Percentiles rank a stretch among this genome's conserved stretches.
Conservation (phyloP, 2,113 vertebrate genomes). For the Ciconia boyciana region DNA sequence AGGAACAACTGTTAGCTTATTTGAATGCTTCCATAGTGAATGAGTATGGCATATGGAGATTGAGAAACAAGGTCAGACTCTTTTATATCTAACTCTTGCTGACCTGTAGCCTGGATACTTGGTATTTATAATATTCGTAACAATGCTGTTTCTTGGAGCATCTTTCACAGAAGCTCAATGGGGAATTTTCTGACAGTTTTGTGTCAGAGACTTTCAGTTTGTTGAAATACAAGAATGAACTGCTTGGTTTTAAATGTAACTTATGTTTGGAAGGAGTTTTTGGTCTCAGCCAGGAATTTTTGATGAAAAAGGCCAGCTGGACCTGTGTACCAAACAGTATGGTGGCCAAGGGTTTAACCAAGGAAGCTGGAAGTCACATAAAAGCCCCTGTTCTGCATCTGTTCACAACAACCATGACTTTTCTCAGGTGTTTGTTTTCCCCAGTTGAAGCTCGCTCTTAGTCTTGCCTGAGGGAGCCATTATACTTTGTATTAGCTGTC, state of each 20-base stretch:
- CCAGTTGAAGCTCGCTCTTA: not conserved
- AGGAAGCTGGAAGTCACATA: not conserved
- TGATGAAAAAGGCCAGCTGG: not conserved
- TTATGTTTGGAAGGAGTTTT: not conserved
- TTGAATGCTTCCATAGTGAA: not conserved
- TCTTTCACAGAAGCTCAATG: not conserved
- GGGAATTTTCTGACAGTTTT: not conserved
- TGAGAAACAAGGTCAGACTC: constrained; percentile 17
- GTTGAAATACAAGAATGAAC: not conserved
- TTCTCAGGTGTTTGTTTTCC: not conserved
- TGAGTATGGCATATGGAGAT: not conserved
- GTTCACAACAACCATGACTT: not conserved
- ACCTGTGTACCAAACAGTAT: not conserved
- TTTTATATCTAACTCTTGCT: not conserved
- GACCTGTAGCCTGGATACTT: not conserved
- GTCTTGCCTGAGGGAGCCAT: not conserved
- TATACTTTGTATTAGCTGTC: not conserved
- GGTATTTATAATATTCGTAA: not conserved
- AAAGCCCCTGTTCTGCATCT: not conserved
- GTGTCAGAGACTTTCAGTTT: not conserved
- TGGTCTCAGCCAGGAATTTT: not conserved
- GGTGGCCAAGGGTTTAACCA: not conserved
- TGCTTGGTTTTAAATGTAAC: not conserved
- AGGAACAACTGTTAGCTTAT: constrained; percentile 26
- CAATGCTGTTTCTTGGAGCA: not conserved